These are phyloP conservation scores for Saccostrea glomerata DNA, from an alignment of 1,140 invertebrate species.

Conservation along the genomic window DNA sequence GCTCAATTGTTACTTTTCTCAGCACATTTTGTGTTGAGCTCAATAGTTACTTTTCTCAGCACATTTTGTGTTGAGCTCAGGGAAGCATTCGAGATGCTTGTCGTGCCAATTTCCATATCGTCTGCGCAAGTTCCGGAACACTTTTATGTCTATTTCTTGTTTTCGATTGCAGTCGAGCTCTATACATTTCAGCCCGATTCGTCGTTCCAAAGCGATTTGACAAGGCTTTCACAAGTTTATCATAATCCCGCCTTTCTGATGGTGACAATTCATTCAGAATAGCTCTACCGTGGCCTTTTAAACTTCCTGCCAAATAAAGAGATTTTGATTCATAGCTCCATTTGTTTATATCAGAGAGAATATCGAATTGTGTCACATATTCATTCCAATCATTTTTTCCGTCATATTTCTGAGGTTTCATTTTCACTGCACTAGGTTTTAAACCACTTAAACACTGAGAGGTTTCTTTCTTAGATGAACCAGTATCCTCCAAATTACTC, in stretches of 20 bases:
- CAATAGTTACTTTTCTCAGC: too few species aligned
- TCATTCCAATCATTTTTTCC: slow-evolving; percentile 43
- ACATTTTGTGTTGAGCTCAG: too few species aligned
- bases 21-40: too few species aligned
- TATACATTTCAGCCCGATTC: slow-evolving; percentile 31
- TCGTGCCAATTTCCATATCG: slow-evolving; percentile 42
- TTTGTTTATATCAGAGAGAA: slow-evolving; percentile 41
- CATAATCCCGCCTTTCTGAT: slow-evolving; percentile 40
- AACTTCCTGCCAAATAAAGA: slow-evolving; percentile 39
- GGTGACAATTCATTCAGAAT: slow-evolving; percentile 41
- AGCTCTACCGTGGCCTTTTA: slow-evolving; percentile 31
- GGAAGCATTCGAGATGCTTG: slow-evolving; percentile 17
- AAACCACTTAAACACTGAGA: too few species aligned
- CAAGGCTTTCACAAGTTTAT: slow-evolving; percentile 22
- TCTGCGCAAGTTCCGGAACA: slow-evolving; percentile 41
- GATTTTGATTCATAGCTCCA: slow-evolving; percentile 37
- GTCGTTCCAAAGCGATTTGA: slow-evolving; percentile 33
- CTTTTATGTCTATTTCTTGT: slow-evolving; percentile 41
- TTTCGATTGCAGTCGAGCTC: slow-evolving; percentile 37
- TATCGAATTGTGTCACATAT: slow-evolving; percentile 50
- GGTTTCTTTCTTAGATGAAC: too few species aligned
- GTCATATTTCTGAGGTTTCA: slow-evolving; percentile 30
- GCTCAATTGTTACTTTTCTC: too few species aligned
- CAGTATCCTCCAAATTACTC: too few species aligned
- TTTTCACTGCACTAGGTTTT: not conserved